Base-by-base conservation (phyloP, 2,113 vertebrate species). In the Potamarius usumacintae region DNA sequence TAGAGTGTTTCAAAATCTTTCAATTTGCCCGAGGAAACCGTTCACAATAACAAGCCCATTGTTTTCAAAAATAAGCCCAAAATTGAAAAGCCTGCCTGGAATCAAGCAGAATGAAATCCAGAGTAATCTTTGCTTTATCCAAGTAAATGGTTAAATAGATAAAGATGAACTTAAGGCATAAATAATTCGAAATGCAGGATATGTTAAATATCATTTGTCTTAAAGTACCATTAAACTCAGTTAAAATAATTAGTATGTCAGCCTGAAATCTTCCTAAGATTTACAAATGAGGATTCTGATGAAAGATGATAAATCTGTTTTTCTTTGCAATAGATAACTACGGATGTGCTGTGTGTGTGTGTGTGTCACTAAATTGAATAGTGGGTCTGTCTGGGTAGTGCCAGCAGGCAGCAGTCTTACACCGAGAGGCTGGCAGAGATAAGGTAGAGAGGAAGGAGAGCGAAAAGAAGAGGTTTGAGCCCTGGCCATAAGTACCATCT, bases 401-500 rank as follows among this genome's bases (percentile, higher is more conserved):
- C 96, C 97, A 96, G 96, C 96, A 97, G 95, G 95, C 94, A 96
- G 94, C 95, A 96, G 95, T 95, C 94, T 95, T 95, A 94, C 94
- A 96, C 96, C 96, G 95, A 95, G 95, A 96, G 96, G 94, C 96
- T 97, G 96, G 96, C 96, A 96, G 94, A 89, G 92, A 96, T 94
- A 92, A 92, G 95, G 82, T 82, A 88, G 82, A 86, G 81, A 60
- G 81, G 83, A 90, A 89, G 83, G 78, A 85, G 82, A 81, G 88
- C 88, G 85, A 87, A 90, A 80, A 88, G 85, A 90, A 84, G 60
- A 83, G 94, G 95, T 63, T 90, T 91, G 89, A 91, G 86, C 80
- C 69, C 94, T 94, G 96, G 97, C 97, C 97, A 96, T 95, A 96
- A 96, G 95, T 94, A 96, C 97, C 97, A 98, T 98, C 97, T 98